These are phyloP conservation scores for Salvelinus sp. DNA, from an alignment of 2,113 vertebrate genomes.

Conservation along the genomic window DNA sequence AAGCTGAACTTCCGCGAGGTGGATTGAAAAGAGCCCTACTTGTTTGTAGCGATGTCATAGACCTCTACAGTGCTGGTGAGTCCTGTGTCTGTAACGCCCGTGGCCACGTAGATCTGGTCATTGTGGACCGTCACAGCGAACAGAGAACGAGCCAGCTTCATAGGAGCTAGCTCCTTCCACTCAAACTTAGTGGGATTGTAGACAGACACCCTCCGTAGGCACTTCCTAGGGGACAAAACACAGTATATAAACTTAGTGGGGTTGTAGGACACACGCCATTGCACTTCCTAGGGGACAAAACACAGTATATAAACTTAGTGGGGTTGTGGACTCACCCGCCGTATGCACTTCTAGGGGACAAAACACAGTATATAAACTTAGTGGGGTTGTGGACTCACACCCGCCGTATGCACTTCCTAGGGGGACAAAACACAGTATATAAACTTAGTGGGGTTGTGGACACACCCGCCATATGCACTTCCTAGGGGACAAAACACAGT, in stretches of 20 bases:
- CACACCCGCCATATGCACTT: slow-evolving; percentile 71
- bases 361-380: no score
- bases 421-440: slow-evolving; percentile 1
- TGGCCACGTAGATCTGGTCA: slow-evolving; percentile 84
- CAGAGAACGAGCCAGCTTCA: slow-evolving; percentile 88
- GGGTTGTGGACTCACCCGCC: no score
- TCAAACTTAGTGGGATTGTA: slow-evolving; percentile 79
- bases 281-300: no score
- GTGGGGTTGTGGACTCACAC: slow-evolving; percentile 81
- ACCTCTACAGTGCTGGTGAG: slow-evolving; percentile 87
- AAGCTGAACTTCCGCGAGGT: no score
- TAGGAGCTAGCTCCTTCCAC: slow-evolving; percentile 90
- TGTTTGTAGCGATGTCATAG: slow-evolving; percentile 84
- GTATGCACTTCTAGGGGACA: no score
- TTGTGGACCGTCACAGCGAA: slow-evolving; percentile 84
- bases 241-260: no score
- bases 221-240: no score
- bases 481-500: background rate
- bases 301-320: no score
- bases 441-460: slow-evolving; percentile 80
- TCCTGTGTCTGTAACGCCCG: slow-evolving; percentile 86
- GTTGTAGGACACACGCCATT: no score
- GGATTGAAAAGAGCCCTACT: slow-evolving; percentile 64
- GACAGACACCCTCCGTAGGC: no score
- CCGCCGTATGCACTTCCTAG: slow-evolving; percentile 87